Base-by-base conservation (phyloP, 2,113 vertebrate species). In the Tenebrosternarchus preto region DNA sequence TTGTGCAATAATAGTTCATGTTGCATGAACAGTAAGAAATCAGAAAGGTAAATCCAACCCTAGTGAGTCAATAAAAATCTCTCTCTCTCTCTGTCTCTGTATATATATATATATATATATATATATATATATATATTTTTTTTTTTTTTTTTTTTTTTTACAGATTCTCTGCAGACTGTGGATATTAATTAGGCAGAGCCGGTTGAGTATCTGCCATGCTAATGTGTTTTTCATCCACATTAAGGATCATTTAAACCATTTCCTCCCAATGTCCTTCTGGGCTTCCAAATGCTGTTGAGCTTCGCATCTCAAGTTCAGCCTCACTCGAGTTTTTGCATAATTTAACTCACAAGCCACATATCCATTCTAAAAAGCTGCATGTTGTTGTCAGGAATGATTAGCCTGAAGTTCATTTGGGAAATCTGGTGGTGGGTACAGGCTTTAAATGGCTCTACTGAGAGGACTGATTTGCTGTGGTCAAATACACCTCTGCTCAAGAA, bases 371-470 rank as follows among this genome's bases (percentile, higher is more conserved):
- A 88, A 50, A 25, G 50, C 76, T 80, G 86, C 83, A 46, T 83
- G 83, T 89, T 89, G 86, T 83, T 86, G 87, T 91, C 84, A 19
- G 80, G 84, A 83, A 73, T 72, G 86, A 91, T 92, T 92, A 90
- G 73, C 80, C 73, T 85, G 78, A 88, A 89, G 81, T 84, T 69
- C 80, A 50, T 50, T 50, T 50, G 43, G 43, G 12, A 50, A 50
- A 87, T 89, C 24, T 61, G 59, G 77, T 24, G 55, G 67, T 17
- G 27, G 68, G 59, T 31, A 50, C 24, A 63, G 81, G 81, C 85
- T 85, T 90, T 85, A 88, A 87, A 83, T 50, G 82, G 55, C 1
- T 68, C 70, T 80, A 12, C n/a, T 85, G 69, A 29, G 25, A 24
- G 17, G 27, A 11, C 27, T 20, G n/a, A 43, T 50, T 50, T 50